Evolutionary conservation across 2,888 invertebrate genomes (phyloP), one percentile per base, ranked within the genome.

Genomic region (Drosophila neonasuta): DNA sequence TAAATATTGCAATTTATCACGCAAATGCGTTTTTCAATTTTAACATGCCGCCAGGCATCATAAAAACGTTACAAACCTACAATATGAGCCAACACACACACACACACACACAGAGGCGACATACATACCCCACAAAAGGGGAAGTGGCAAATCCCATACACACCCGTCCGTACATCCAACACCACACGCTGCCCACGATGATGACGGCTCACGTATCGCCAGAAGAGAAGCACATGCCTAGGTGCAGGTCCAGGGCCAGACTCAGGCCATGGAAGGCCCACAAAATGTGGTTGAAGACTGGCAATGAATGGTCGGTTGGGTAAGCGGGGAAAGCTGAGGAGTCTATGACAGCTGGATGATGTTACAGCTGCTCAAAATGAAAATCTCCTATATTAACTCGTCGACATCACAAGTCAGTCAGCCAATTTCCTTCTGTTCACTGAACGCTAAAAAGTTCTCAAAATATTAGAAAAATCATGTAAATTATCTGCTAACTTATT

Each of bases 1-100:
- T 89, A 89, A 89, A 89, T 90, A 89, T 89, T 89, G 90, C 89
- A 88, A 90, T 90, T 90, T 90, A 90, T 90, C 90, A 90, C 90
- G 90, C 90, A 90, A 90, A 89, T 90, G 90, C 90, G 90, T 90
- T 89, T 89, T 89, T 89, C 89, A 89, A 89, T 89, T 90, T 89
- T 88, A 89, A 89, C 90, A 89, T 87, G 90, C 90, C 89, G 89
- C 90, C 86, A 86, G 90, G 90, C 88, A 89, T 88, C 88, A 89
- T 88, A 88, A 87, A 85, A 87, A 84, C 84, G 87, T 87, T 84
- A 75, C 84, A 85, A 87, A 85, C 84, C 80, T 68, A 83, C 87
- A 77, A 80, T 84, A 79, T 76, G 86, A 80, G 76, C 76, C 76
- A 80, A 75, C 74, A 79, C 65, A 72, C 61, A 71, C 56, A 58